Evolutionary conservation across 2,113 vertebrate species (phyloP).

Genomic region (Meriones unguiculatus): DNA sequence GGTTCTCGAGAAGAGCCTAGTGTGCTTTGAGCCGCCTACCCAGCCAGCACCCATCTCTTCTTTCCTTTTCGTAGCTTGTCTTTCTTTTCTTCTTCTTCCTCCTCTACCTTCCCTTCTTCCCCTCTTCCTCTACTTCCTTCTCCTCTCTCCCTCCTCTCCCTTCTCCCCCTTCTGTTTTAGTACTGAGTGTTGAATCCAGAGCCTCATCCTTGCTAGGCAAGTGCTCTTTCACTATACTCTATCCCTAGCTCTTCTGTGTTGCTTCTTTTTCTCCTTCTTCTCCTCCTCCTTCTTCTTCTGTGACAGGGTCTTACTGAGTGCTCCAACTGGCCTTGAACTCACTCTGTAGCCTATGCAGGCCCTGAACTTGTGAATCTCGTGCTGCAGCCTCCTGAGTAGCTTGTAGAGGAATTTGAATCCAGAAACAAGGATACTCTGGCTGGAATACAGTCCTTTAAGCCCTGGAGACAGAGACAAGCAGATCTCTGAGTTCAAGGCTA

Average conservation of each 20-base stretch:
- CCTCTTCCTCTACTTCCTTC: too few relatives aligned
- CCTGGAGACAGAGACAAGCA: too few relatives aligned
- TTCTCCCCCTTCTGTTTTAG: not conserved
- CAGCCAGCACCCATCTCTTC: not conserved
- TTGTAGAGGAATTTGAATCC: too few relatives aligned
- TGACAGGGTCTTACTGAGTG: not conserved
- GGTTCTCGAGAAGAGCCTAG: not conserved
- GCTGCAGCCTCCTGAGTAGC: not conserved
- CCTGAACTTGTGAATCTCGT: not conserved
- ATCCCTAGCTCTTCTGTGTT: not conserved
- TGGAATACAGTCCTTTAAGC: too few relatives aligned
- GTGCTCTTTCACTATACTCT: not conserved
- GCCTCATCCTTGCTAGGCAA: not conserved
- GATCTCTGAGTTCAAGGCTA: too few relatives aligned
- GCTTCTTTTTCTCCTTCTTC: not conserved
- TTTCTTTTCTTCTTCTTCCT: not conserved
- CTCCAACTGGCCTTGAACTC: not conserved
- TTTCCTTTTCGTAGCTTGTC: not conserved
- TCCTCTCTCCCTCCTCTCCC: not conserved
- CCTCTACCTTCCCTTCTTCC: rapidly evolving
- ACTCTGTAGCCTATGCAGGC: not conserved
- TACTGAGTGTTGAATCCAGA: not conserved
- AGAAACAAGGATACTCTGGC: too few relatives aligned
- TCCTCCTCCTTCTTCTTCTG: not conserved
- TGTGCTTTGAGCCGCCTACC: not conserved